Conservation (phyloP, 2,113 vertebrate genomes). For the Notothenia rossii region DNA sequence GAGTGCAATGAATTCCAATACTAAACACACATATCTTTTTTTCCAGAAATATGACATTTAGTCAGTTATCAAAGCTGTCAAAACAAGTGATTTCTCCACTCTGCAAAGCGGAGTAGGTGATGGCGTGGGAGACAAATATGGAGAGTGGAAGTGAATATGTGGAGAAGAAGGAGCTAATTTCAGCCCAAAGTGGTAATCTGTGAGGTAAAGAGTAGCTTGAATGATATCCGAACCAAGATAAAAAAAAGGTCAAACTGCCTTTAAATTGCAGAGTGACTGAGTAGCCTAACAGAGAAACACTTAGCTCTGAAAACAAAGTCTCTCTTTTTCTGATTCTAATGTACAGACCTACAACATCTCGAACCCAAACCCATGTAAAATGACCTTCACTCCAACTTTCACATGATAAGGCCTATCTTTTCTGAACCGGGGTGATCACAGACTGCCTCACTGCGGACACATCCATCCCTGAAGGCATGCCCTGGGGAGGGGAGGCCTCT, state of each 20-base stretch:
- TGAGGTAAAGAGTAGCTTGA: slow-evolving; percentile 32
- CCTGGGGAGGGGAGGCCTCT: slow-evolving; percentile 55
- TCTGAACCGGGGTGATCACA: slow-evolving; percentile 66
- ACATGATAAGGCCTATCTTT: slow-evolving; percentile 12
- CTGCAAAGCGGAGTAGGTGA: slow-evolving; percentile 53
- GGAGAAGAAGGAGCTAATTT: slow-evolving; percentile 7
- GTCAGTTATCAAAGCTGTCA: slow-evolving; percentile 76
- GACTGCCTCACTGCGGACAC: slow-evolving; percentile 63
- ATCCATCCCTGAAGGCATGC: slow-evolving; percentile 68
- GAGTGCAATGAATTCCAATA: slow-evolving; percentile 43
- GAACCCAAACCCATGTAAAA: slow-evolving; percentile 36
- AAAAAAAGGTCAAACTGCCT: background rate
- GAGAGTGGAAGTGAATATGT: background rate
- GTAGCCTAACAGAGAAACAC: background rate
- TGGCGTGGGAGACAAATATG: slow-evolving; percentile 48
- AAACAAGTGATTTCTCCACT: slow-evolving; percentile 70
- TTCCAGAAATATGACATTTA: slow-evolving; percentile 70
- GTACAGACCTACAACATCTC: background rate
- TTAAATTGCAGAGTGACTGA: slow-evolving; percentile 22
- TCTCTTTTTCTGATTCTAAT: slow-evolving; percentile 5
- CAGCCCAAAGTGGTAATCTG: slow-evolving; percentile 20
- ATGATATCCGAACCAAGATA: slow-evolving; percentile 26
- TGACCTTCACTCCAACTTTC: slow-evolving; percentile 19
- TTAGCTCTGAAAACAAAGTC: slow-evolving; percentile 10
- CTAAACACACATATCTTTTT: slow-evolving; percentile 39